A percentile compares a stretch with the other conserved stretches of the same genome.
These are phyloP conservation scores for Pseudomyrmex cubaensis DNA, from an alignment of 1,140 invertebrate species.

Conservation along the genomic window DNA sequence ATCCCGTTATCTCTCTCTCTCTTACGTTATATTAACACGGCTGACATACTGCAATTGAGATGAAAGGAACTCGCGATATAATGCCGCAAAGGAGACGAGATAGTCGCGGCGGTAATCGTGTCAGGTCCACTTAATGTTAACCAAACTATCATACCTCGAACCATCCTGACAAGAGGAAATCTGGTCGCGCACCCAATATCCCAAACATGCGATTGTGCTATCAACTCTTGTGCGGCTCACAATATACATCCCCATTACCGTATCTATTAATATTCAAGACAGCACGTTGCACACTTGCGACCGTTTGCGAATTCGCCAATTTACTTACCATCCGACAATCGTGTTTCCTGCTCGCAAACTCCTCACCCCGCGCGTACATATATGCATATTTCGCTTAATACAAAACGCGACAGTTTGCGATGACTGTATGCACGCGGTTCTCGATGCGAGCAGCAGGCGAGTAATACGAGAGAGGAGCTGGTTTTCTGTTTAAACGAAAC, in stretches of 20 bases:
- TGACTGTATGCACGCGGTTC: not conserved
- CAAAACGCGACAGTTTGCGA: not conserved
- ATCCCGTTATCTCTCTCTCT: no score
- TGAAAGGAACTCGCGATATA: no score
- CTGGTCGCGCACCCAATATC: not conserved
- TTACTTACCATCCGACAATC: slow-evolving; percentile 1
- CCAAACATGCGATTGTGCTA: not conserved
- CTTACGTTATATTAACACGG: no score
- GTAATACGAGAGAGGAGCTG: not conserved
- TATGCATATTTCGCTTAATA: not conserved
- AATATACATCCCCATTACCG: not conserved
- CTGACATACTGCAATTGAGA: not conserved
- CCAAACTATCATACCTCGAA: not conserved
- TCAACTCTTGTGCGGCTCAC: not conserved
- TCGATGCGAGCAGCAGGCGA: not conserved
- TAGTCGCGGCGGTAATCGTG: not conserved
- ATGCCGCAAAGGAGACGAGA: no score
- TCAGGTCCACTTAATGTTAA: not conserved
- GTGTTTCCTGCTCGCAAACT: slow-evolving; percentile 10
- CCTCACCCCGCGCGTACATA: no score
- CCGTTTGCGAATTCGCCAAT: not conserved
- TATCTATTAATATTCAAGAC: slow-evolving; percentile 29
- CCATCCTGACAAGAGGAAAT: not conserved
- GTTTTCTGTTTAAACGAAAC: slow-evolving; percentile 25
- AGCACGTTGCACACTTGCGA: no score